phyloP scores from a whole-genome alignment of 2,888 invertebrate species.

The Hermaeophaga mercurialis region DNA sequence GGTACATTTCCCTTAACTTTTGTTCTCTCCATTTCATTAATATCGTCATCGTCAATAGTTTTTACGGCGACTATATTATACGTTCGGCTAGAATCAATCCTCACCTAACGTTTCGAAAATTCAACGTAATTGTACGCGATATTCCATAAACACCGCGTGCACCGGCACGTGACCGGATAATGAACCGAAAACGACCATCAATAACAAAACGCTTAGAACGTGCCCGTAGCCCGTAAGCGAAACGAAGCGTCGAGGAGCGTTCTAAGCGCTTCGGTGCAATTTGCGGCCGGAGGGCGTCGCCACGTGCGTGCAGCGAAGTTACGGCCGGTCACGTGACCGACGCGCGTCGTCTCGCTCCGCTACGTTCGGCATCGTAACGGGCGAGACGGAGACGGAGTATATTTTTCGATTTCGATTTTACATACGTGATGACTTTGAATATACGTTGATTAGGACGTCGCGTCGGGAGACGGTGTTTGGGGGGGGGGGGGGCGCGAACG shows the following conservation, averaged over 20 bases:
- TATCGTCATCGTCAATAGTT: too few species aligned
- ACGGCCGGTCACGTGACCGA: constrained; percentile 54
- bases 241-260: too few species aligned
- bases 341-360: constrained; percentile 53
- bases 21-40: too few species aligned
- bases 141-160: constrained; percentile 56
- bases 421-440: constrained; percentile 45
- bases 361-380: constrained; percentile 45
- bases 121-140: constrained; percentile 56
- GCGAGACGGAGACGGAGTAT: constrained; percentile 21
- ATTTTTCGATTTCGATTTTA: constrained; percentile 34
- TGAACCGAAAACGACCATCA: constrained; percentile 58
- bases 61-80: too few species aligned
- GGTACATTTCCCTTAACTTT: too few species aligned
- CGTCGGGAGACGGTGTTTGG: constrained; percentile 7
- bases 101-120: constrained; percentile 50
- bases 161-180: constrained; percentile 54
- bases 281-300: constrained; percentile 58
- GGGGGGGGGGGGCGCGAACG: constrained; percentile 5
- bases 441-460: constrained; percentile 41
- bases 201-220: constrained; percentile 54
- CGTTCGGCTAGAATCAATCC: too few species aligned
- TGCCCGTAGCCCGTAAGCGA: background rate
- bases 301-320: constrained; percentile 59
- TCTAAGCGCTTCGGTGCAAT: constrained; percentile 52